Percentiles rank a stretch among this genome's conserved stretches.
Conservation (phyloP, 2,113 vertebrate genomes). For the Nycticryphes semicollaris region DNA sequence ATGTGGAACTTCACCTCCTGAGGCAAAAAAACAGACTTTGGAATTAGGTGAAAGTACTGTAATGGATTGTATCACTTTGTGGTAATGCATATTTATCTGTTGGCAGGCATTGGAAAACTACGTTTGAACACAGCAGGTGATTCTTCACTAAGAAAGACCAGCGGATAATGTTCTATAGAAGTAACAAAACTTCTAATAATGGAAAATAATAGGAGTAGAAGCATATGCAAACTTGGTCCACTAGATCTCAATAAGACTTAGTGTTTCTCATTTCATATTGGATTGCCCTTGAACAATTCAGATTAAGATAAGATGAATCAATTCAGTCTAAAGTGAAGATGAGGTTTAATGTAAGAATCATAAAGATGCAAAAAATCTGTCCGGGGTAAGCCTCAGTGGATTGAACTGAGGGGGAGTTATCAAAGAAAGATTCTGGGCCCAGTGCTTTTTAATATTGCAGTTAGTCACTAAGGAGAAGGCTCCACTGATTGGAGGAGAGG, state of each 20-base stretch:
- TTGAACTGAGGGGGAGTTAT: neutral
- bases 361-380: neutral
- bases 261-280: neutral
- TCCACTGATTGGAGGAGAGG: neutral
- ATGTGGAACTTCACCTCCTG: neutral
- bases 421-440: neutral
- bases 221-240: neutral
- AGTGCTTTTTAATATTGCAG: neutral
- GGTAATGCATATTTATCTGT: neutral
- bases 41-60: neutral
- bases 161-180: neutral
- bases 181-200: neutral
- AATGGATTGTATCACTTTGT: neutral
- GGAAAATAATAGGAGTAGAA: neutral
- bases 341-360: neutral
- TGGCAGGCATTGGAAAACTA: neutral
- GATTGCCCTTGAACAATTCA: neutral
- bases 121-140: neutral
- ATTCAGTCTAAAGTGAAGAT: neutral
- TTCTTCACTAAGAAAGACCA: neutral
- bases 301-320: neutral
- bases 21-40: neutral
- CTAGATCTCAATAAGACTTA: neutral
- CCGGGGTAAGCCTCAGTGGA: neutral
- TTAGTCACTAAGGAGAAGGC: neutral